These are phyloP conservation scores for Sebastes iracundus DNA, from an alignment of 2,797 vertebrate genomes.

Conservation along the genomic window DNA sequence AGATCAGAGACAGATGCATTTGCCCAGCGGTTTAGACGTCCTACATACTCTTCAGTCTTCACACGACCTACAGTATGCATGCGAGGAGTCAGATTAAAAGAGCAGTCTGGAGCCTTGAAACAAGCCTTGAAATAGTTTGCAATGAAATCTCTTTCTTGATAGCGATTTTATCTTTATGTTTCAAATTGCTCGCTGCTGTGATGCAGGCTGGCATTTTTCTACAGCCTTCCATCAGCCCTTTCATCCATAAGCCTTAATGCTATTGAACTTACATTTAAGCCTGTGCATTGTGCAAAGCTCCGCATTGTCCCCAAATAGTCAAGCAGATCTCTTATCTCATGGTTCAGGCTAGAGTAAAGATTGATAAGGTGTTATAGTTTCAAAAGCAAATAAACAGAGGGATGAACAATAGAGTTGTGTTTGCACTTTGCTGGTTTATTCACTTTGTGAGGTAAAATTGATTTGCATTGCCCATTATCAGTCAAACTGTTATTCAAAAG, in stretches of 20 bases:
- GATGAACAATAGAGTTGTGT: not conserved
- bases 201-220: not conserved
- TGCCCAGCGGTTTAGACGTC: not conserved
- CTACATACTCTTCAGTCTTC: not conserved
- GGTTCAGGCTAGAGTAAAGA: not conserved
- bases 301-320: not conserved
- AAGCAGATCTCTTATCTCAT: not conserved
- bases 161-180: conserved; percentile 3
- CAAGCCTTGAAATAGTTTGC: conserved; percentile 4
- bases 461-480: not conserved
- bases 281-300: not conserved
- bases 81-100: not conserved
- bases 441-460: not conserved
- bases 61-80: not conserved
- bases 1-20: not conserved
- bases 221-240: not conserved
- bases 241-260: not conserved
- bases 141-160: not conserved
- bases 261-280: not conserved
- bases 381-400: not conserved
- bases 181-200: not conserved
- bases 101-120: conserved; percentile 18
- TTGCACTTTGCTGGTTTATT: not conserved
- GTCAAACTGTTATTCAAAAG: not conserved
- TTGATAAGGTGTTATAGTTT: not conserved